Base-by-base conservation (phyloP, 2,888 invertebrate genomes). In the Ceriagrion tenellum region DNA sequence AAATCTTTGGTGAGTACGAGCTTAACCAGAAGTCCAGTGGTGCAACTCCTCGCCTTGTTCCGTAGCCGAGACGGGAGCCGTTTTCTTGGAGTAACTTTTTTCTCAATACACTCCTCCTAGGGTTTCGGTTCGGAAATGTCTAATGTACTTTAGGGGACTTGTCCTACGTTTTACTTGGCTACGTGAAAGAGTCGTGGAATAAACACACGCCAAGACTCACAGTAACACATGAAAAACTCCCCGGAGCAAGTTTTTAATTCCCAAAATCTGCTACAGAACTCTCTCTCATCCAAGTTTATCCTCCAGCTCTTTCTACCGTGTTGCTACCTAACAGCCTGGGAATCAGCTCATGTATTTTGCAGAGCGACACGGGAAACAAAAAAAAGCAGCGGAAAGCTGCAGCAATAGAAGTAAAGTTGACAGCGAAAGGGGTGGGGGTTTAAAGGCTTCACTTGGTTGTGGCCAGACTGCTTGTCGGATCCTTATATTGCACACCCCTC, bases 321-420 rank as follows among this genome's bases (percentile, higher is more conserved):
- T 81, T 35, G 12, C 81, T 81, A 6, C 81, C 81, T 81, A 81
- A 81, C 81, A 81, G 35, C 30, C 35, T 35, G 81, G 35, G 81
- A 81, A 35, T 81, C 81, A 81, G 81, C 81, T 81, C 81, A 81
- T 81, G 81, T 81, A 81, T 81, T 81, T 81, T 81, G 81, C 81
- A 81, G 81, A 81, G 81, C 35, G 81, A 16, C 81, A 81, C 35
- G 13, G n/a, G 35, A 35, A 81, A 81, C 10, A 81, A 69, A 81
- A 81, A 81, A 35, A 18, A 18, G 0, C 35, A 35, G 81, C 16
- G 35, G 35, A 81, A 69, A 81, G 81, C 81, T 12, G 35, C 35
- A 35, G 81, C 35, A n/a, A 81, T n/a, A 16, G 35, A 59, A 59
- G 12, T 10, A 18, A 35, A 16, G n/a, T 13, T 3, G 69, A 81